Evolutionary conservation across 1,140 invertebrate genomes (phyloP).

Genomic region (Camponotus floridanus): DNA sequence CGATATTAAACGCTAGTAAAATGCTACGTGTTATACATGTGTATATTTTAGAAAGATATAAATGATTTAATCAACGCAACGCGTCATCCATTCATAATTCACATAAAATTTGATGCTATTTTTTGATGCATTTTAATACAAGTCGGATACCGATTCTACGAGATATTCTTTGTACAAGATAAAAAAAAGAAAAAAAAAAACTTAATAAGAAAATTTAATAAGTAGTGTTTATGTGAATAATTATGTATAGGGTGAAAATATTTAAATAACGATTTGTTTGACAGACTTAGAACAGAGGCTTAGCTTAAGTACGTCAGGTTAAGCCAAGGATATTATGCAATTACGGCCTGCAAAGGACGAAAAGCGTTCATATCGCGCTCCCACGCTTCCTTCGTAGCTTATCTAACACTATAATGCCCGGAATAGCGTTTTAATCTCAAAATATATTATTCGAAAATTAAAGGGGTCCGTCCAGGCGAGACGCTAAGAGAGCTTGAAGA

Average conservation of each 20-base stretch:
- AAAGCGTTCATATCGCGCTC: conserved; percentile 64
- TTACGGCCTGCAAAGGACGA: conserved; percentile 58
- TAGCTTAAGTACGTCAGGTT: conserved; percentile 61
- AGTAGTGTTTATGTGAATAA: not conserved
- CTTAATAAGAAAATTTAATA: no score
- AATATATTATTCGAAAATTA: conserved; percentile 59
- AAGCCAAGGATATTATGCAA: conserved; percentile 67
- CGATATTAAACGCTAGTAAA: conserved; percentile 47
- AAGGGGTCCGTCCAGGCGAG: conserved; percentile 25
- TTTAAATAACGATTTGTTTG: conserved; percentile 54
- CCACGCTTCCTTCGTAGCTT: conserved; percentile 55
- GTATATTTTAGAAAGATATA: not conserved
- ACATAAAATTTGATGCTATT: not conserved
- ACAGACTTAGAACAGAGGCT: conserved; percentile 64
- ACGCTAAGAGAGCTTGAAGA: conserved; percentile 25
- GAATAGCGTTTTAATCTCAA: conserved; percentile 63
- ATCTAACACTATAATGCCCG: conserved; percentile 44
- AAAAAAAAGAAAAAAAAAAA: not conserved
- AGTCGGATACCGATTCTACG: not conserved
- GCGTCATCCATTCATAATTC: conserved; percentile 9
- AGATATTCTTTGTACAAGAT: not conserved
- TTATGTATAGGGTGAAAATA: conserved; percentile 33
- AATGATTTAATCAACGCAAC: not conserved
- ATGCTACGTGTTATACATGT: not conserved
- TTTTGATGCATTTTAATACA: not conserved